Evolutionary conservation across 2,888 invertebrate species (phyloP), one percentile per base, ranked within the genome.

Genomic region (Adineta ricciae): DNA sequence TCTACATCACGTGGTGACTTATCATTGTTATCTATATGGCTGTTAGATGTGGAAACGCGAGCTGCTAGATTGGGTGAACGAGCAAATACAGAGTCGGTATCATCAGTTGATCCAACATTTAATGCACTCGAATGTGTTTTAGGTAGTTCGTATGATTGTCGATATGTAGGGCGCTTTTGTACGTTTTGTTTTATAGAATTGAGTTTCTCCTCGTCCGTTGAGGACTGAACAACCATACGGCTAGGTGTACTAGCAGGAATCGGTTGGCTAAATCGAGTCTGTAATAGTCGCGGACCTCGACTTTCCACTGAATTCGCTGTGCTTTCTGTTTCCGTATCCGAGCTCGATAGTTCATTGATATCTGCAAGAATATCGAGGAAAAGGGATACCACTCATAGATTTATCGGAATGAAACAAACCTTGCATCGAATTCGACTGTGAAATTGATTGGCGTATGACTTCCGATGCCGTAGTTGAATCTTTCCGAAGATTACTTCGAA

Each of bases 401-500:
- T 41, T 19, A 41, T 24, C n/a, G 14, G 41, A 41, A 41, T 78
- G 41, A n/a, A 38, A 19, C 41, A 4, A 5, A 78, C 78, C 24
- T 78, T 2, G 41, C 4, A n/a, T n/a, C 9, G 78, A 78, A 32
- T 32, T 2, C 2, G 78, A 24, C 0, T 38, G 38, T 78, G 41
- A 2, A 11, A 78, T 38, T n/a, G 78, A 78, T n/a, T 78, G 21
- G 24, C 41, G 38, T 41, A 78, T 1, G 3, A 78, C 1, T 78
- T 41, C 78, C 9, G 78, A 78, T 78, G 78, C n/a, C 1, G 78
- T 41, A 14, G 41, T 7, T 2, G 78, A 78, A 41, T 41, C 78
- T 78, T 78, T 78, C 9, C 78, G 78, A 78, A 41, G 41, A 78
- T 78, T 78, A 41, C 24, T 41, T 41, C 41, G 78, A 41, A 24